A percentile compares a stretch with the other conserved stretches of the same genome.
Evolutionary conservation across 2,797 vertebrate species (phyloP).

Genomic region (Adrianichthys oophorus): DNA sequence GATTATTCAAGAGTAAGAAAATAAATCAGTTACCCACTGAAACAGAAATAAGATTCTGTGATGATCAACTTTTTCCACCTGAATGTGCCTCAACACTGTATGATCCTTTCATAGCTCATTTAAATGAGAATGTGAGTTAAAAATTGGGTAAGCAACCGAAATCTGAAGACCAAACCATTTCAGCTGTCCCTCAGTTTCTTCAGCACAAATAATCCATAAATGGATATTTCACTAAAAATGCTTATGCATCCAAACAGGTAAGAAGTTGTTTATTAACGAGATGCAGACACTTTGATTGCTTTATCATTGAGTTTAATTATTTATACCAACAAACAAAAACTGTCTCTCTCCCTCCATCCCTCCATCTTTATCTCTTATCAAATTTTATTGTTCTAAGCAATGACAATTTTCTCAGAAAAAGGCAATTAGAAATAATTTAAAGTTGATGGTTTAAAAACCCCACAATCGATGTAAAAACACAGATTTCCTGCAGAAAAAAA

Average conservation of each 20-base stretch:
- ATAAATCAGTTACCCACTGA: no score
- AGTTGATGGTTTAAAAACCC: conserved; percentile 24
- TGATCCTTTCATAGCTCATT: no score
- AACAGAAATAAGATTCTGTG: no score
- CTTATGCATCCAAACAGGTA: conserved; percentile 7
- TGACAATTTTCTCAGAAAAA: conserved; percentile 35
- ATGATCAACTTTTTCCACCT: no score
- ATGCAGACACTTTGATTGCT: conserved; percentile 78
- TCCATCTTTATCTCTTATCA: conserved; percentile 69
- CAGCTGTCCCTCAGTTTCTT: no score
- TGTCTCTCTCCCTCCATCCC: conserved; percentile 75
- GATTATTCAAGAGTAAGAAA: no score
- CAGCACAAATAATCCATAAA: no score
- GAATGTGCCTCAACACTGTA: no score
- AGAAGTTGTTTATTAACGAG: conserved; percentile 21
- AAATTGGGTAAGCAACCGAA: no score
- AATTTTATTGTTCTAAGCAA: conserved; percentile 57
- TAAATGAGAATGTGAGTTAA: no score
- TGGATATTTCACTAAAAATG: no score
- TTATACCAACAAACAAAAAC: conserved; percentile 88
- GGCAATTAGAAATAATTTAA: conserved; percentile 51
- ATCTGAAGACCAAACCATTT: no score
- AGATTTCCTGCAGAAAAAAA: conserved; percentile 49
- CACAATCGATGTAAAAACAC: conserved; percentile 40
- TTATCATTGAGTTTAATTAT: conserved; percentile 89